These are phyloP conservation scores for Phalanger gymnotis DNA, from an alignment of 2,797 vertebrate species.

Conservation along the genomic window DNA sequence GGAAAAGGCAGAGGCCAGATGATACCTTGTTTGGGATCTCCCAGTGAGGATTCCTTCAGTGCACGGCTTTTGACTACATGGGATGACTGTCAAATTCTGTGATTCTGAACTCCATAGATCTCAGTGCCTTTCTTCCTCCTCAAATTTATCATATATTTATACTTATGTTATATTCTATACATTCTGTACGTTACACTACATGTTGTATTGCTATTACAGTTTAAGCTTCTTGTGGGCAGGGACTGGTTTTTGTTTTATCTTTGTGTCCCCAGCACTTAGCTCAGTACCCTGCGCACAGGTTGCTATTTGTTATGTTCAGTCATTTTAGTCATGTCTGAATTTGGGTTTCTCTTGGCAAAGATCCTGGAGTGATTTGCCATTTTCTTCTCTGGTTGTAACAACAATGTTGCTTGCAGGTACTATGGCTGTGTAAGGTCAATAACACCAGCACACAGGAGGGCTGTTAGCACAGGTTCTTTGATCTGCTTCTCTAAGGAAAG, in stretches of 20 bases:
- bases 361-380: neutral
- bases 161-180: neutral
- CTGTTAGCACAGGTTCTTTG: too few species aligned
- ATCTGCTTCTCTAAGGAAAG: too few species aligned
- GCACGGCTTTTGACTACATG: neutral
- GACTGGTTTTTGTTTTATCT: neutral
- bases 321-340: neutral
- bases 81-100: neutral
- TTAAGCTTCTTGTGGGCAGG: neutral
- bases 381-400: too few species aligned
- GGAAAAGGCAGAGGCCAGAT: neutral
- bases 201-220: neutral
- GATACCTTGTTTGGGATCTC: neutral
- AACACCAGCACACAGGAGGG: too few species aligned
- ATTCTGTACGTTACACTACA: neutral
- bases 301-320: neutral
- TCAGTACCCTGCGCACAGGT: neutral
- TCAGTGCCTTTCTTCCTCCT: neutral
- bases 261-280: neutral
- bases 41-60: neutral
- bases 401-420: too few species aligned
- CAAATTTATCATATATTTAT: neutral
- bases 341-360: neutral
- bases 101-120: neutral
- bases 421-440: too few species aligned